Conservation (phyloP, 2,797 vertebrate species). For the Momotus momota region DNA sequence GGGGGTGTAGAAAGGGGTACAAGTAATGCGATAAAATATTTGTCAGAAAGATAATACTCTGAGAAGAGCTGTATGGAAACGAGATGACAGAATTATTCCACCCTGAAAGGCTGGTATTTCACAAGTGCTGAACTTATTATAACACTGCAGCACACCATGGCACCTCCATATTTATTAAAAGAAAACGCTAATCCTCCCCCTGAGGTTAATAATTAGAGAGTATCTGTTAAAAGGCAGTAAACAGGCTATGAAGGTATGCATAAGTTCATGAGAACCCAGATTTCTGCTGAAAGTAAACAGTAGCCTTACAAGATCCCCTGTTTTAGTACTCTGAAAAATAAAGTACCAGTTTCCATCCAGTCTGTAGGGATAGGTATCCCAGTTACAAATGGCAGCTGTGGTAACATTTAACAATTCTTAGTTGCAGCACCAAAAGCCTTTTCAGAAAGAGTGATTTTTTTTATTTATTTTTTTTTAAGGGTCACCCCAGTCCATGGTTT, state of each 20-base stretch:
- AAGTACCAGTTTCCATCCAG: neutral
- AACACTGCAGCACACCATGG: neutral
- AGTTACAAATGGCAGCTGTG: neutral
- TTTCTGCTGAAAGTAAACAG: neutral
- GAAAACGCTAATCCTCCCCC: neutral
- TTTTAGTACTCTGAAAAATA: neutral
- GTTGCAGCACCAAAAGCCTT: neutral
- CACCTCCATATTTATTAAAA: constrained; percentile 23
- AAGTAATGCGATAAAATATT: constrained; percentile 26
- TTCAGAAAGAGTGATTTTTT: neutral
- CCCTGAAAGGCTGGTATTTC: constrained; percentile 11
- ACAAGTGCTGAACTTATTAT: neutral
- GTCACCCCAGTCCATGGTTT: neutral
- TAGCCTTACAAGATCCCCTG: neutral
- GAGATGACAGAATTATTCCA: constrained; percentile 46
- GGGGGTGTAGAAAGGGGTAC: neutral
- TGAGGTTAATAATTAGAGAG: neutral
- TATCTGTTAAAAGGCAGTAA: constrained; percentile 1
- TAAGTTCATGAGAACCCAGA: neutral
- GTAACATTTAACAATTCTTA: neutral
- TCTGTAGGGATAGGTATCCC: neutral
- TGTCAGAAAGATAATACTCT: constrained; percentile 32
- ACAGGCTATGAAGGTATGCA: neutral
- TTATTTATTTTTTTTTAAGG: no score
- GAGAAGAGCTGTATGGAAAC: constrained; percentile 27